Conservation (phyloP, 1,140 invertebrate genomes). For the Drosophila yakuba region DNA sequence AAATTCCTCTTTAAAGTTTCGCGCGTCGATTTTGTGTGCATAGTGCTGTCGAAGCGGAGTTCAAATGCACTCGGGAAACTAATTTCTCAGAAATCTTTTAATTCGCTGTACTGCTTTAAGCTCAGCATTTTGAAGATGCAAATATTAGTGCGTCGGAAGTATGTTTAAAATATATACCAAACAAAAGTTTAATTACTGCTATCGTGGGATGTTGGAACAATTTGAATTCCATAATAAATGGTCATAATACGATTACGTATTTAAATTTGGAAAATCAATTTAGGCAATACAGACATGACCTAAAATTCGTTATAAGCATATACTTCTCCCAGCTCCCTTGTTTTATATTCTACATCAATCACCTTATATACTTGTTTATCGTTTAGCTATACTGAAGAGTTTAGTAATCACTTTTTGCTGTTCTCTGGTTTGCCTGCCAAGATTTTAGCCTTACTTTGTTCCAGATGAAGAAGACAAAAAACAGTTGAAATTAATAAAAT, state of each 20-base stretch:
- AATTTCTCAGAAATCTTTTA: not conserved
- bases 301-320: too few species aligned
- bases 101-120: not conserved
- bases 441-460: not conserved
- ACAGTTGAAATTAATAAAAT: constrained; percentile 19
- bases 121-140: not conserved
- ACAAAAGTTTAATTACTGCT: too few species aligned
- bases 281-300: too few species aligned
- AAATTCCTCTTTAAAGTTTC: constrained; percentile 75
- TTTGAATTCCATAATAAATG: too few species aligned
- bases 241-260: too few species aligned
- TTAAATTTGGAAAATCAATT: too few species aligned
- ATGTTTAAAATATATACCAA: not conserved
- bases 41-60: not conserved
- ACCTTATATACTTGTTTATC: too few species aligned
- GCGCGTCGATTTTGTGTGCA: constrained; percentile 16
- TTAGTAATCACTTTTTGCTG: not conserved
- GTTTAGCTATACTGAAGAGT: too few species aligned
- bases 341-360: too few species aligned
- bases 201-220: too few species aligned
- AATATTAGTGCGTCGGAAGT: not conserved
- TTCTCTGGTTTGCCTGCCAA: not conserved
- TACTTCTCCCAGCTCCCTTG: too few species aligned
- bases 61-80: constrained; percentile 1
- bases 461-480: constrained; percentile 14